Conservation (phyloP, 2,797 vertebrate species). For the Megaceryle alcyon region DNA sequence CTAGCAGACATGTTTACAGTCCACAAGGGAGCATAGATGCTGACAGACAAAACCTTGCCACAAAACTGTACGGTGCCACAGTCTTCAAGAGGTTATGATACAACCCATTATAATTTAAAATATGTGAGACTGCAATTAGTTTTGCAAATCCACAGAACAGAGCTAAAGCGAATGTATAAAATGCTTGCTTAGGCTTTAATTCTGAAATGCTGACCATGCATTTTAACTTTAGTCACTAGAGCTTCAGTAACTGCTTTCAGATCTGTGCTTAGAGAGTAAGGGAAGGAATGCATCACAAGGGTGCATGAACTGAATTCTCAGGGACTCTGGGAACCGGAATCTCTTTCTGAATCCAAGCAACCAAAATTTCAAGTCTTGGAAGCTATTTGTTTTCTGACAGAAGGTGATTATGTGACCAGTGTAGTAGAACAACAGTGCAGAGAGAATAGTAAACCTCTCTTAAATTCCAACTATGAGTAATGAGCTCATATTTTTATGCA, state of each 20-base stretch:
- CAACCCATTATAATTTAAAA: not conserved
- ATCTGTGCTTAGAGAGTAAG: not conserved
- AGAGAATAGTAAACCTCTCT: conserved; percentile 1
- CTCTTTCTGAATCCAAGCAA: not conserved
- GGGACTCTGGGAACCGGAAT: not conserved
- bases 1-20: not conserved
- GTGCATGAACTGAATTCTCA: not conserved
- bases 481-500: not conserved
- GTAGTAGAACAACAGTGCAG: not conserved
- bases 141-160: not conserved
- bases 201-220: conserved; percentile 3
- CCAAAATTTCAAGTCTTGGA: conserved; percentile 27
- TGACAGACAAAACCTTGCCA: not conserved
- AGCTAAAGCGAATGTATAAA: not conserved
- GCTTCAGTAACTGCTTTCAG: conserved; percentile 3
- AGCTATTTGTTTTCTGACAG: conserved; percentile 39
- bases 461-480: not conserved
- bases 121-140: not conserved
- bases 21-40: not conserved
- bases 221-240: not conserved
- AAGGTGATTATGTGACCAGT: not conserved
- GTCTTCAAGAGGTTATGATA: not conserved
- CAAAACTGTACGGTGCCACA: not conserved
- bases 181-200: not conserved
- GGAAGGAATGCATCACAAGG: not conserved